Conservation (phyloP, 2,797 vertebrate species). For the Gobio occitaniae region DNA sequence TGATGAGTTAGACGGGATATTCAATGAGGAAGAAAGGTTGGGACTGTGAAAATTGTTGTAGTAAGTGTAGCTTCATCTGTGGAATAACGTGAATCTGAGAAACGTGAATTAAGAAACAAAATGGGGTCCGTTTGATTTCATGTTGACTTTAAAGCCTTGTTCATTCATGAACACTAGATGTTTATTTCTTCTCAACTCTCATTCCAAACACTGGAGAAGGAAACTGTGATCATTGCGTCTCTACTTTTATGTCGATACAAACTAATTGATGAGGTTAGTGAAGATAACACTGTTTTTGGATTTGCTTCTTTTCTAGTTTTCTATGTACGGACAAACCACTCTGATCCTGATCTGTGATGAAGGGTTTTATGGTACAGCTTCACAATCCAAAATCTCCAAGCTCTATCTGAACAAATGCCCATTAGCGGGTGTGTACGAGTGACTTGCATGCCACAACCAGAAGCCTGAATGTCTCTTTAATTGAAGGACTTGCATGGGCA, state of each 20-base stretch:
- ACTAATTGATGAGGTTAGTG: neutral
- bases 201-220: neutral
- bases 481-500: constrained; percentile 22
- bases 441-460: constrained; percentile 65
- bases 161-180: neutral
- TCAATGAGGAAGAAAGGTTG: neutral
- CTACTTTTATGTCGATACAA: neutral
- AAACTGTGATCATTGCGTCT: constrained; percentile 16
- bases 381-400: constrained; percentile 1
- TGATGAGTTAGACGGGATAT: neutral
- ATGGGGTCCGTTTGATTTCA: neutral
- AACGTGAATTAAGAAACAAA: neutral
- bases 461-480: constrained; percentile 63
- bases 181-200: constrained; percentile 21
- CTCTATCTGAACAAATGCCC: constrained; percentile 26
- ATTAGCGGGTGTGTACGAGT: constrained; percentile 57
- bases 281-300: neutral
- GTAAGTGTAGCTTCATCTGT: neutral
- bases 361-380: constrained; percentile 18
- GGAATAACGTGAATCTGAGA: neutral
- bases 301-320: constrained; percentile 15
- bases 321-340: neutral
- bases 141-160: neutral
- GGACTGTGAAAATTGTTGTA: neutral
- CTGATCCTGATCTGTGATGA: neutral